Conservation (phyloP, 2,113 vertebrate species). For the Uria lomvia region DNA sequence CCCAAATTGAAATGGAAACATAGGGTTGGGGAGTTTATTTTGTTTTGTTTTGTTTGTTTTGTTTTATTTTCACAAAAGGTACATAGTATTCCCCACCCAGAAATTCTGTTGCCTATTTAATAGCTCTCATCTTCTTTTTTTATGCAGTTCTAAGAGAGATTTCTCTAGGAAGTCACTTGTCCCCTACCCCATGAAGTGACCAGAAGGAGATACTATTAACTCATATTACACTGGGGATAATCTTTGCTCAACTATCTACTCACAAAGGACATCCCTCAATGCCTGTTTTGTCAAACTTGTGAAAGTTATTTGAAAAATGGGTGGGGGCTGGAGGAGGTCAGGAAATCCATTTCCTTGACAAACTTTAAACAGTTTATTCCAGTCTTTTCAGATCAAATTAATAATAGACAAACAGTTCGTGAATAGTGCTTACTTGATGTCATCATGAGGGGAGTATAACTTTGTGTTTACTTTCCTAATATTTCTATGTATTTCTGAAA, state of each 20-base stretch:
- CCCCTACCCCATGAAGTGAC: neutral
- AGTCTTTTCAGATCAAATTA: constrained; percentile 50
- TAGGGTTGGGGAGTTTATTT: neutral
- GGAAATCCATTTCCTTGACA: constrained; percentile 54
- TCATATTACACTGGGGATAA: neutral
- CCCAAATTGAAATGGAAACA: neutral
- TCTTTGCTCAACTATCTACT: constrained; percentile 20
- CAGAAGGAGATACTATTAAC: constrained; percentile 23
- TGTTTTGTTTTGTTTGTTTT: neutral
- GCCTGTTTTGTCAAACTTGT: constrained; percentile 10
- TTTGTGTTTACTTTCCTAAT: neutral
- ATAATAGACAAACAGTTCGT: constrained; percentile 19
- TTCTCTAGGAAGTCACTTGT: neutral
- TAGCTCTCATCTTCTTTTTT: neutral
- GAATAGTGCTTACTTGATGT: constrained; percentile 33
- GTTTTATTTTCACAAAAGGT: neutral
- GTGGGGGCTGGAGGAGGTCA: constrained; percentile 16
- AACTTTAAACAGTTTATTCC: neutral
- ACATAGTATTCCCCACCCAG: neutral
- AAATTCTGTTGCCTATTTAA: neutral
- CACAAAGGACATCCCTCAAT: constrained; percentile 15
- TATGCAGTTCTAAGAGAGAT: neutral
- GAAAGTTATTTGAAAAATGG: constrained; percentile 42
- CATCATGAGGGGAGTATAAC: neutral
- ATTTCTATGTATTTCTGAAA: constrained; percentile 57